A percentile compares a stretch with the other conserved stretches of the same genome.
Evolutionary conservation across 2,113 vertebrate species (phyloP).

Genomic region (Nyctereutes procyonoides): DNA sequence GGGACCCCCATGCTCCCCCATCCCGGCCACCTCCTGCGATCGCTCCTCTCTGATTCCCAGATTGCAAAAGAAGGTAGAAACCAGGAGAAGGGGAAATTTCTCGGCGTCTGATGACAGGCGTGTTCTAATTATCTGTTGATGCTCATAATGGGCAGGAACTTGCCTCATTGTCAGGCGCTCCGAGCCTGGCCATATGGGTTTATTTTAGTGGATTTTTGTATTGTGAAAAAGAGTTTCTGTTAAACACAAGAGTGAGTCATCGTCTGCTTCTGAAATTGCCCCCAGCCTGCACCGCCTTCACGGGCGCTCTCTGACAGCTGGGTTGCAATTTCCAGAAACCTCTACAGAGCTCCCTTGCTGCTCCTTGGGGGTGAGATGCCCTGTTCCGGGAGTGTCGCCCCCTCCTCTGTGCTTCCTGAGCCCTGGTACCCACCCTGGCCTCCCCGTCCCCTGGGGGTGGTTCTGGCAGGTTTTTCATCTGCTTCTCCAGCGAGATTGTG

Average conservation of each 20-base stretch:
- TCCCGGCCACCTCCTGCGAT: not conserved
- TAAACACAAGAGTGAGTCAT: conserved; percentile 5
- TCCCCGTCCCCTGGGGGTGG: accelerated
- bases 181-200: not conserved
- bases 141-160: not conserved
- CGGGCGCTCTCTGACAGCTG: not conserved
- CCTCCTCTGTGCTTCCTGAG: not conserved
- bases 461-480: accelerated
- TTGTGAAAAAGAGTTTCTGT: not conserved
- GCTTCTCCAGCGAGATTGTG: accelerated
- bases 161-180: not conserved
- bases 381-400: not conserved
- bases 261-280: not conserved
- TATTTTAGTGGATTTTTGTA: not conserved
- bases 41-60: not conserved
- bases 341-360: not conserved
- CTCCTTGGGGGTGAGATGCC: not conserved
- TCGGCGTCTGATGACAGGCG: not conserved
- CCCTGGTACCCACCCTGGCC: not conserved
- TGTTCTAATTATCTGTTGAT: accelerated
- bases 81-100: not conserved
- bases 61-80: not conserved
- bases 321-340: not conserved
- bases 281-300: not conserved
- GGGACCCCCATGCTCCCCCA: not conserved